Base-by-base conservation (phyloP, 2,888 invertebrate species). In the Zhuqinia jingwanae region DNA sequence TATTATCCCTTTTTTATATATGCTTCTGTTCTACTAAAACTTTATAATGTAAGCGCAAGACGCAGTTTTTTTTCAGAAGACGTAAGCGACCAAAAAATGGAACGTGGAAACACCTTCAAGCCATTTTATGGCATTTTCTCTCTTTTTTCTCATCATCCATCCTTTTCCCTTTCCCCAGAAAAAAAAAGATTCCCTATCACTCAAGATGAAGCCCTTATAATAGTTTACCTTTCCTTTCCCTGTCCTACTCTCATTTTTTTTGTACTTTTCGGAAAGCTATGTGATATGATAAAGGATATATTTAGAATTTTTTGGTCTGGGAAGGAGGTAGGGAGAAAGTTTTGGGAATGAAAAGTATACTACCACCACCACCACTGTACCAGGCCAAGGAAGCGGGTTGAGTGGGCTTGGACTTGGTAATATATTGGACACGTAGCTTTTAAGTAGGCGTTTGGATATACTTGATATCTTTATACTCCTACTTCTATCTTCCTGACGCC, bases 361-460 rank as follows among this genome's bases (percentile, higher is more conserved):
- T 36, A 36, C 36, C 3, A 3, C 36, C 3, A 8, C 5, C 36
- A 36, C 3, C 5, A 8, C 36, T 36, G 8, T 3, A 8, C 36
- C 36, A 36, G 36, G 3, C 36, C 8, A 6, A 36, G 8, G 36
- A 8, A 36, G 8, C 3, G 3, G 36, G 36, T 3, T 36, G 8
- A 30, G 27, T 50, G 73, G 27, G 50, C 27, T 47, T 50, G 73
- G 27, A 27, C 27, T 47, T 50, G 50, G 30, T 42, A 65, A 0
- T 25, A 73, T 50, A 70, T 27, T 8, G 27, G 73, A n/a, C 73
- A 42, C 42, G 36, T 20, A 42, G 68, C 27, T 50, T 73, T 73
- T 30, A 73, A 73, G 73, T 73, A 50, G 73, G 73, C 73, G 73
- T 73, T 73, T 73, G 5, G 50, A 36, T 6, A 6, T 47, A 73